Evolutionary conservation across 2,113 vertebrate genomes (phyloP).

Genomic region (Macroglossus sobrinus): DNA sequence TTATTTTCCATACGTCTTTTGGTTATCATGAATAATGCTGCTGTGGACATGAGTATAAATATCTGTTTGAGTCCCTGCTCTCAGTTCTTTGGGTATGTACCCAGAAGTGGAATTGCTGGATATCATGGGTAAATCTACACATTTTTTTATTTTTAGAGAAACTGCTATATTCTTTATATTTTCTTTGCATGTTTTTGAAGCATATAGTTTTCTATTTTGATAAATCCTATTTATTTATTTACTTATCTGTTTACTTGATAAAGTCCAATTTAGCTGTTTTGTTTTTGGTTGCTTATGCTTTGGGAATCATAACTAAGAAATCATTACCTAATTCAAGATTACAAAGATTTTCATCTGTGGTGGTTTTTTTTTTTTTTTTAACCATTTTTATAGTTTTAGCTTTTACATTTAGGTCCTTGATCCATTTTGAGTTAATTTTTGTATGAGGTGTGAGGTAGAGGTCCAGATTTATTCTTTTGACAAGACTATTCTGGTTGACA

Average conservation of each 20-base stretch:
- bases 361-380: too few species aligned
- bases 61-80: not conserved
- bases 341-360: not conserved
- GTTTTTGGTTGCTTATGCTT: not conserved
- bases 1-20: not conserved
- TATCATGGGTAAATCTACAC: not conserved
- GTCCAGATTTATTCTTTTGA: not conserved
- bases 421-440: conserved; percentile 4
- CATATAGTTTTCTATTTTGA: not conserved
- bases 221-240: not conserved
- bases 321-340: not conserved
- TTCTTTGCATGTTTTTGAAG: not conserved
- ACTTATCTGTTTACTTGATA: not conserved
- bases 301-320: not conserved
- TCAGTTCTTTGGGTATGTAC: not conserved
- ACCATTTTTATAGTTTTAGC: not conserved
- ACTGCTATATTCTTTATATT: not conserved
- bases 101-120: conserved; percentile 14
- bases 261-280: not conserved
- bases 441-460: not conserved
- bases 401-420: not conserved
- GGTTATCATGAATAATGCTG: conserved; percentile 2
- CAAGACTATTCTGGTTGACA: not conserved
- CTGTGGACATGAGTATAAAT: not conserved
- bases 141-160: conserved; percentile 1